A percentile compares a stretch with the other conserved stretches of the same genome.
phyloP scores from a whole-genome alignment of 1,140 invertebrate genomes.

The Pseudomyrmex flavicornis region DNA sequence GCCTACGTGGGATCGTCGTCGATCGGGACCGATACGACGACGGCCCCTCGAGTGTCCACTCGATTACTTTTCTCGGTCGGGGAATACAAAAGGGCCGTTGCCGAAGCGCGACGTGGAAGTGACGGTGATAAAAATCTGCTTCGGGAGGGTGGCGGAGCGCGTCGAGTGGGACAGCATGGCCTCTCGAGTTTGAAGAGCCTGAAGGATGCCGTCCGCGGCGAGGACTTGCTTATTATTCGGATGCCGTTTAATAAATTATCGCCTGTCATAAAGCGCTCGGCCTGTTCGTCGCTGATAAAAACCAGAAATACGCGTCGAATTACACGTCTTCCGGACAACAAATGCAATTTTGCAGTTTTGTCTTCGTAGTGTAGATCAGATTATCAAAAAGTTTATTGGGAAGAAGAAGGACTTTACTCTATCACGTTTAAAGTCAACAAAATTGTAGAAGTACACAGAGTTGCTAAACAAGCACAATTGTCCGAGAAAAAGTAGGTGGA shows the following conservation, averaged over 20 bases:
- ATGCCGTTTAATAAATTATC: constrained; percentile 59
- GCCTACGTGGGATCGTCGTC: constrained; percentile 49
- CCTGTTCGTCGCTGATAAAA: neutral
- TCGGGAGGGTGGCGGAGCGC: constrained; percentile 30
- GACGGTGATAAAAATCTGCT: constrained; percentile 71
- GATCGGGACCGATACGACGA: constrained; percentile 57
- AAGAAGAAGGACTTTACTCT: too few species aligned
- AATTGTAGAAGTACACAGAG: too few species aligned
- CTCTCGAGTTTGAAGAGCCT: constrained; percentile 49
- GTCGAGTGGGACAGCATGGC: constrained; percentile 56
- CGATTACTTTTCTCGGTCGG: constrained; percentile 41
- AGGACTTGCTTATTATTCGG: constrained; percentile 58
- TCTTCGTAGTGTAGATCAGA: too few species aligned
- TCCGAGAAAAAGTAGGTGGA: neutral
- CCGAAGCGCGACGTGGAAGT: constrained; percentile 70
- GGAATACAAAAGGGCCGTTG: constrained; percentile 59
- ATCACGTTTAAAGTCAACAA: too few species aligned
- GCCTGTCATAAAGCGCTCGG: constrained; percentile 32
- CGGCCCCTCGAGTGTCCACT: constrained; percentile 48
- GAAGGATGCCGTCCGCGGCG: constrained; percentile 14
- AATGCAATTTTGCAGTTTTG: too few species aligned
- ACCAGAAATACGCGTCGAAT: neutral
- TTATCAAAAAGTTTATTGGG: too few species aligned
- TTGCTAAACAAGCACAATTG: neutral
- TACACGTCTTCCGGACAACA: too few species aligned